Conservation (phyloP, 2,113 vertebrate genomes). For the Mus musculus region GRCm39 chr5:25845501-25846000, state of each 20-base stretch:
- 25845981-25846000: neutral
- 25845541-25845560: neutral
- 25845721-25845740: neutral
- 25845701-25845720: neutral
- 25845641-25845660: neutral
- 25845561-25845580: too few species aligned
- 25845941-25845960: neutral
- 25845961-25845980: neutral
- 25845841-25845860: neutral
- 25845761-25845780: neutral
- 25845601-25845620: neutral
- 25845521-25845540: neutral
- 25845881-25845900: neutral
- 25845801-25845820: too few species aligned
- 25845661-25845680: too few species aligned
- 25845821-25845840: neutral
- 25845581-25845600: too few species aligned
- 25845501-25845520: neutral
- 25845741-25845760: neutral
- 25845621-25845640: too few species aligned
- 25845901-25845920: neutral
- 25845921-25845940: neutral
- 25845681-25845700: neutral
- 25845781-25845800: neutral
- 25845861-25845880: neutral